Percentiles rank a stretch among this genome's conserved stretches.
Evolutionary conservation across 2,888 invertebrate genomes (phyloP).

Genomic region (Xestobium rufovillosum): DNA sequence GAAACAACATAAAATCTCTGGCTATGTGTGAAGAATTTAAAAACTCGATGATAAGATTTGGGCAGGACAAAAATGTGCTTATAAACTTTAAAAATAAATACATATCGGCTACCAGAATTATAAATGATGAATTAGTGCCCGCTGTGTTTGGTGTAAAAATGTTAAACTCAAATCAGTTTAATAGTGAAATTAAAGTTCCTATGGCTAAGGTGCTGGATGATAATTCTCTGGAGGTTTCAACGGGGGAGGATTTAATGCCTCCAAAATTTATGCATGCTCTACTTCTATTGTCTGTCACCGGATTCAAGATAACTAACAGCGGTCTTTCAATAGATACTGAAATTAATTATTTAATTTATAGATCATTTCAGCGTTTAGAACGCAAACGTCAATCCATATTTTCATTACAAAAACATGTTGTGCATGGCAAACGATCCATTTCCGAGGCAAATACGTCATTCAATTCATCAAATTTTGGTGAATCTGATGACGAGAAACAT

Average conservation of each 20-base stretch:
- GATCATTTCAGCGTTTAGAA: conserved; percentile 12
- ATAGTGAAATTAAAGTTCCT: conserved; percentile 15
- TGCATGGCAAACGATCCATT: too few species aligned
- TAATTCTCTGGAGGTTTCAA: too few species aligned
- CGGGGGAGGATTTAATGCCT: too few species aligned
- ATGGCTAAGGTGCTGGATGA: conserved; percentile 15
- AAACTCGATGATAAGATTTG: conserved; percentile 14
- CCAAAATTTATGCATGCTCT: conserved; percentile 13
- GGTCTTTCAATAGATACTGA: conserved; percentile 11
- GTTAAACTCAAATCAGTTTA: conserved; percentile 15
- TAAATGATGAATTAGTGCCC: conserved; percentile 15
- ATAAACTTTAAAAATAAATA: conserved; percentile 18
- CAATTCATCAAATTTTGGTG: too few species aligned
- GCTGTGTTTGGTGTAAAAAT: conserved; percentile 18
- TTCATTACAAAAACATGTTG: too few species aligned
- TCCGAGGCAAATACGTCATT: too few species aligned
- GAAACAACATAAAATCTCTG: conserved; percentile 14
- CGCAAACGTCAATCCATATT: conserved; percentile 9
- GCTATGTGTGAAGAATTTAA: conserved; percentile 16
- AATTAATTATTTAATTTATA: conserved; percentile 14
- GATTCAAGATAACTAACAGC: conserved; percentile 13
- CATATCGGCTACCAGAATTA: conserved; percentile 15
- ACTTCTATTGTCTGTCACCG: conserved; percentile 10
- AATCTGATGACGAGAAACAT: too few species aligned
- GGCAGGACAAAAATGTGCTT: conserved; percentile 14